These are phyloP conservation scores for Morpho helenor DNA, from an alignment of 2,888 invertebrate genomes.

Conservation along the genomic window DNA sequence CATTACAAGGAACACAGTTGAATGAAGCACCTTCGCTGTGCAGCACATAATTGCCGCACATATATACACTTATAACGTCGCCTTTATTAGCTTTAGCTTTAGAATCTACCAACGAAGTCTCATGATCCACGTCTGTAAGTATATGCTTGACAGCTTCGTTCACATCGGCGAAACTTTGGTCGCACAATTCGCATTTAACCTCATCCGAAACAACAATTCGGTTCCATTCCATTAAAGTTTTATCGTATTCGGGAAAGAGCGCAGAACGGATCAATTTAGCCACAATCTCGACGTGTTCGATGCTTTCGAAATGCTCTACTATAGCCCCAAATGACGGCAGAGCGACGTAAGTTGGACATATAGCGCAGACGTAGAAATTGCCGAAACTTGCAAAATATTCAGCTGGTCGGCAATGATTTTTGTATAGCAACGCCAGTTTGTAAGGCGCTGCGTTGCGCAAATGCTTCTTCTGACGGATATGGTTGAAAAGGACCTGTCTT, in stretches of 20 bases:
- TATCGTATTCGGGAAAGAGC: slow-evolving; percentile 45
- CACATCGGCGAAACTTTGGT: slow-evolving; percentile 41
- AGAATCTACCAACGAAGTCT: slow-evolving; percentile 45
- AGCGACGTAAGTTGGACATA: slow-evolving; percentile 58
- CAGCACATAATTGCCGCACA: slow-evolving; percentile 60
- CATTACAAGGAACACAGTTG: slow-evolving; percentile 50
- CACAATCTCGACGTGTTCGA: slow-evolving; percentile 53
- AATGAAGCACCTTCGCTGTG: slow-evolving; percentile 61
- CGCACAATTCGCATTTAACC: slow-evolving; percentile 52
- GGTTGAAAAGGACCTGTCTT: slow-evolving; percentile 67
- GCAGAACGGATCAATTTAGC: slow-evolving; percentile 54
- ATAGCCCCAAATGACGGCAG: slow-evolving; percentile 66
- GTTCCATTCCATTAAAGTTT: slow-evolving; percentile 43
- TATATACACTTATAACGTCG: slow-evolving; percentile 66
- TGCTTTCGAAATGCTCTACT: slow-evolving; percentile 64
- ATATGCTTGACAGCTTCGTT: slow-evolving; percentile 51
- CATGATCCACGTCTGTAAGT: slow-evolving; percentile 52
- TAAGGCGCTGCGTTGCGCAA: slow-evolving; percentile 65
- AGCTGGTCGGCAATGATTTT: slow-evolving; percentile 61
- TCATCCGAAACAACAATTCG: slow-evolving; percentile 38
- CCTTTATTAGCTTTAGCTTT: slow-evolving; percentile 47
- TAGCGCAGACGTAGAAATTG: slow-evolving; percentile 61
- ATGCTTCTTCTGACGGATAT: slow-evolving; percentile 72
- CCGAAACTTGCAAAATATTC: slow-evolving; percentile 72
- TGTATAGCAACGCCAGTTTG: slow-evolving; percentile 58